phyloP scores from a whole-genome alignment of 2,797 vertebrate genomes.

The Anniella stebbinsi region DNA sequence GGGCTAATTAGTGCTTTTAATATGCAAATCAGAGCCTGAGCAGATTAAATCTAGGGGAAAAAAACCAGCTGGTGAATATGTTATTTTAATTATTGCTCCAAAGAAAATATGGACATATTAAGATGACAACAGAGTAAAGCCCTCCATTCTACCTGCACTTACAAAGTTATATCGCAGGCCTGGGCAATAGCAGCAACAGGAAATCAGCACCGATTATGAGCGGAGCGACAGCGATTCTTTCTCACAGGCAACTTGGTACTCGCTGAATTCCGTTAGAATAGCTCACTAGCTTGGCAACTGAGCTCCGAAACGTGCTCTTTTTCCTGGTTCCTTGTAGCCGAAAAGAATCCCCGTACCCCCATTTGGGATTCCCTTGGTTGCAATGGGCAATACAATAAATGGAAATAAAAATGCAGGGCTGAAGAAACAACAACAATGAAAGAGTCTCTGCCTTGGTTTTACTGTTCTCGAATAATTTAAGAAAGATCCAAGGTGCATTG shows the following conservation, averaged over 20 bases:
- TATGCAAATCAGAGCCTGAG: slow-evolving; percentile 97
- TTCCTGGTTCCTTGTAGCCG: slow-evolving; percentile 6
- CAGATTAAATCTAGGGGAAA: slow-evolving; percentile 92
- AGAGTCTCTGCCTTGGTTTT: neutral
- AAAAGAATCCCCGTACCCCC: neutral
- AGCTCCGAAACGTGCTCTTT: slow-evolving; percentile 32
- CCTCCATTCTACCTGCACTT: slow-evolving; percentile 8
- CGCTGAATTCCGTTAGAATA: neutral
- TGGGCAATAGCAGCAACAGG: neutral
- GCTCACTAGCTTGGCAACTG: rapidly evolving
- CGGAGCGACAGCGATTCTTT: neutral
- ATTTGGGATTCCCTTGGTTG: neutral
- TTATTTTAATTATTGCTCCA: slow-evolving; percentile 91
- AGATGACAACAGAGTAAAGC: slow-evolving; percentile 64
- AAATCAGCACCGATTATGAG: slow-evolving; percentile 25
- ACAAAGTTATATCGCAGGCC: neutral
- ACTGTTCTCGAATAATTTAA: neutral
- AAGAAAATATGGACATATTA: slow-evolving; percentile 80
- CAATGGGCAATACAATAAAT: neutral
- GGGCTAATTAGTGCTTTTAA: slow-evolving; percentile 99
- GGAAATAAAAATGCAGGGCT: neutral
- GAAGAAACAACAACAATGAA: neutral
- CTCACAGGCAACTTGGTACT: neutral
- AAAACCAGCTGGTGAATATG: slow-evolving; percentile 97
- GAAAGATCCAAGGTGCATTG: slow-evolving; percentile 51